phyloP scores from a whole-genome alignment of 2,888 invertebrate species.

The Fissipunctia ypsillon region DNA sequence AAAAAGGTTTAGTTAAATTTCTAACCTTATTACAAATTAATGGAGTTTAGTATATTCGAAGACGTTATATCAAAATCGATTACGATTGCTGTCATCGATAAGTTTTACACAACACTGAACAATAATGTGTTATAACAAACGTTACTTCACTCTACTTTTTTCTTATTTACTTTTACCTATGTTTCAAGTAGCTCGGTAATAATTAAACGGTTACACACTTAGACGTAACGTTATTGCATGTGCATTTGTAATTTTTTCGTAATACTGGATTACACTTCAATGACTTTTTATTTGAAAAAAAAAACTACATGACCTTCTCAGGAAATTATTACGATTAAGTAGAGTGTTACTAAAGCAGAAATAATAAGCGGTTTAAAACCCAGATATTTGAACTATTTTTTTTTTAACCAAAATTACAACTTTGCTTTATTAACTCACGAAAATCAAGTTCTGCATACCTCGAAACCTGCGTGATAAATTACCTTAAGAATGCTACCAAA shows the following conservation, averaged over 20 bases:
- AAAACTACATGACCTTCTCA: slow-evolving; percentile 15
- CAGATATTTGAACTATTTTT: too few species aligned
- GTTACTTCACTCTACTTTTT: slow-evolving; percentile 47
- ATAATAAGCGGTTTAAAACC: too few species aligned
- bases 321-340: neutral
- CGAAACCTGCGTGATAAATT: too few species aligned
- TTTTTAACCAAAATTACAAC: too few species aligned
- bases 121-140: slow-evolving; percentile 40
- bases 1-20: too few species aligned
- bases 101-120: slow-evolving; percentile 41
- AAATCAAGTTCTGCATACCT: too few species aligned
- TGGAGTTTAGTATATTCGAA: too few species aligned
- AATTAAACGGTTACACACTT: slow-evolving; percentile 44
- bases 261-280: slow-evolving; percentile 2
- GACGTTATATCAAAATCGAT: slow-evolving; percentile 22
- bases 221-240: slow-evolving; percentile 50
- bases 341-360: neutral
- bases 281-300: neutral
- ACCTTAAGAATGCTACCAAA: too few species aligned
- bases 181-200: slow-evolving; percentile 28
- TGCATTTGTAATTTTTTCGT: slow-evolving; percentile 22
- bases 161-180: slow-evolving; percentile 44
- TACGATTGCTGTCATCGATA: slow-evolving; percentile 27
- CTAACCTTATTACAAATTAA: too few species aligned
- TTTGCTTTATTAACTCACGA: too few species aligned